Conservation (phyloP, 2,113 vertebrate genomes). For the Dasyprocta punctata region DNA sequence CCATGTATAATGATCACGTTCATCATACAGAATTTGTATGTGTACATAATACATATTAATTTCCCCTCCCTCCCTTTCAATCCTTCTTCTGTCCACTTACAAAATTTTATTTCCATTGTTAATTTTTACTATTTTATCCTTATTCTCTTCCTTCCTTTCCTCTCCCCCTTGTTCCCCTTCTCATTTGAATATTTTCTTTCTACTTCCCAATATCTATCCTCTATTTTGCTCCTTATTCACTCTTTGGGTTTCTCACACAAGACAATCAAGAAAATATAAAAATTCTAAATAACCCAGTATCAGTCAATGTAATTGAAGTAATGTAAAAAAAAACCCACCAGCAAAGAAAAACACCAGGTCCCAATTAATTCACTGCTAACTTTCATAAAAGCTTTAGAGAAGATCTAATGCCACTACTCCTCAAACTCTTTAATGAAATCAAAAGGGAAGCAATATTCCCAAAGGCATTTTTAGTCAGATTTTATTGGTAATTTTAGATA, state of each 20-base stretch:
- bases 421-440: no score
- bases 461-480: background rate
- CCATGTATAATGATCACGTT: background rate
- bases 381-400: background rate
- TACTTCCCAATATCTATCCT: background rate
- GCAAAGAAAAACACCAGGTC: background rate
- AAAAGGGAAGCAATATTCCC: background rate
- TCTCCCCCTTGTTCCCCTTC: background rate
- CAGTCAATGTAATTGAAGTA: background rate
- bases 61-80: background rate
- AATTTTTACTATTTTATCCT: background rate
- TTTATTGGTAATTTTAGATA: no score
- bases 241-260: background rate
- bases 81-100: background rate
- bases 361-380: background rate
- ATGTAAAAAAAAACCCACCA: background rate
- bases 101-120: background rate
- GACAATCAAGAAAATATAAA: background rate
- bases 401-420: background rate
- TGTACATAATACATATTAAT: background rate
- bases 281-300: background rate
- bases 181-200: background rate
- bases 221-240: background rate
- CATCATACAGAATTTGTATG: background rate
- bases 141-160: background rate